Base-by-base conservation (phyloP, 2,888 invertebrate species). In the Thecocarcelia acutangulata region DNA sequence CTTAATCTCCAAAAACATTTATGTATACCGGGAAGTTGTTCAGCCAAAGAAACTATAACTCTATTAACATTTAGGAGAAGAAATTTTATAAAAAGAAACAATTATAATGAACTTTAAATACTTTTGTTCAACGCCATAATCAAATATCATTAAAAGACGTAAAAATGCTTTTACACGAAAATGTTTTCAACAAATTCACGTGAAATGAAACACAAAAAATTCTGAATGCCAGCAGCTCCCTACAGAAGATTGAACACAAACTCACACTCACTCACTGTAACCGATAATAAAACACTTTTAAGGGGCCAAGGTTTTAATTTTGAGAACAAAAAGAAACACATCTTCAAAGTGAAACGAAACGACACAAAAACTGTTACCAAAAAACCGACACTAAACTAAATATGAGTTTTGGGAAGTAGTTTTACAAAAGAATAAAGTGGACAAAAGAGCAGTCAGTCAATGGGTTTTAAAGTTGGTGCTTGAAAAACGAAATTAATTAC, bases 111-210 rank as follows among this genome's bases (percentile, higher is more conserved):
- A 63, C 9, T 11, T 42, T 12, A 6, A 40, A 52, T 63, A 61
- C 6, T 46, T 17, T 33, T 33, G 33, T 33, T 33, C 33, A 33
- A 69, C 52, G 69, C 82, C 66, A 66, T 50, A 70, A 78, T 82
- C 66, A 78, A 74, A 74, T 42, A 74, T 78, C 74, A 78, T 70
- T 82, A 74, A 78, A 66, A 33, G 70, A 74, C 52, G 17, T 70
- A 52, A 77, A 77, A 77, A 81, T 73, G 58, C 33, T 78, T 54
- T 76, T 80, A 21, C 66, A 73, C 21, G 52, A 59, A 76, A n/a
- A 11, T 58, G 15, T 70, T 68, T 17, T 21, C 4, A 46, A 46
- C 33, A 61, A 76, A 70, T 59, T 59, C 68, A 11, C 15, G 21
- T 66, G 66, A 63, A 74, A 56, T 72, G 42, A 52, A 74, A 63